Percentiles rank a stretch among this genome's conserved stretches.
phyloP scores from a whole-genome alignment of 2,888 invertebrate genomes.

The Notodonta dromedarius region DNA sequence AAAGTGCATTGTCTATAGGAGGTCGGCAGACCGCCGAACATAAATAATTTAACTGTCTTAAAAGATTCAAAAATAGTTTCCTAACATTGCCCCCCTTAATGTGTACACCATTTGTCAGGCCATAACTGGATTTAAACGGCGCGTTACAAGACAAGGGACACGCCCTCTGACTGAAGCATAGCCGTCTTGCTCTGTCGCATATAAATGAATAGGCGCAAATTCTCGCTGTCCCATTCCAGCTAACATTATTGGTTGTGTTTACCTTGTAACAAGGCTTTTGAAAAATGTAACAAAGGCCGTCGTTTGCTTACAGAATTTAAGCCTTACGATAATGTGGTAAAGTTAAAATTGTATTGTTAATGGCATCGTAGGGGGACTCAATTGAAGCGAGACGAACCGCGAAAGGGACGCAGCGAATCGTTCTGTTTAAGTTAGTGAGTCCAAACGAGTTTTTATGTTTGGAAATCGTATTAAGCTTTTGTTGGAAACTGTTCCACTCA shows the following conservation, averaged over 20 bases:
- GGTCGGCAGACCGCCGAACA: constrained; percentile 75
- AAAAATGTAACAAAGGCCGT: constrained; percentile 61
- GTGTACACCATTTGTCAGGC: constrained; percentile 84
- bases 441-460: constrained; percentile 84
- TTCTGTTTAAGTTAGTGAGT: constrained; percentile 81
- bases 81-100: constrained; percentile 84
- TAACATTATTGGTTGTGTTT: constrained; percentile 63
- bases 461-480: constrained; percentile 85
- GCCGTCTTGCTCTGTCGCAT: constrained; percentile 48
- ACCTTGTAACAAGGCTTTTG: constrained; percentile 59
- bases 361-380: constrained; percentile 62
- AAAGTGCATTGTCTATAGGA: constrained; percentile 82
- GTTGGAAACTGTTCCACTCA: constrained; percentile 83
- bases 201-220: constrained; percentile 10
- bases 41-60: constrained; percentile 85
- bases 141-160: constrained; percentile 69
- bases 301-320: constrained; percentile 28
- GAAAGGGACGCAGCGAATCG: constrained; percentile 75
- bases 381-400: constrained; percentile 71
- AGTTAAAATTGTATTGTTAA: constrained; percentile 37
- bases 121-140: constrained; percentile 83
- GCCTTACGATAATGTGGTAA: constrained; percentile 15
- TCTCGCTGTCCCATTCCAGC: constrained; percentile 59
- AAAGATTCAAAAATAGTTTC: constrained; percentile 85
- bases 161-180: constrained; percentile 64